Evolutionary conservation across 2,888 invertebrate species (phyloP).

Genomic region (Eurytoma adleriae): DNA sequence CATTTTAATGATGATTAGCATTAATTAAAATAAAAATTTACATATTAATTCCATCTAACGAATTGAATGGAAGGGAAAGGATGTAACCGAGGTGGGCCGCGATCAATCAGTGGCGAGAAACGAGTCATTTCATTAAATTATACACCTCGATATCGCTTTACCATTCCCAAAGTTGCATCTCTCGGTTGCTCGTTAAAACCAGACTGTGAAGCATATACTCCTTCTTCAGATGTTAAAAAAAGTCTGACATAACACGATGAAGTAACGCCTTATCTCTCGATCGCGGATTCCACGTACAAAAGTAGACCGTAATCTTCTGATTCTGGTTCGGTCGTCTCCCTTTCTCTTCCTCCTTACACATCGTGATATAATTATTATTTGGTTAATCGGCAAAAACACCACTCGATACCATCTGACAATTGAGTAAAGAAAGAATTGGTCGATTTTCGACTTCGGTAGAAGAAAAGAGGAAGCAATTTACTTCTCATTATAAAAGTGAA

Average conservation of each 20-base stretch:
- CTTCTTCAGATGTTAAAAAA: slow-evolving; percentile 50
- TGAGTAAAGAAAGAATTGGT: too few species aligned
- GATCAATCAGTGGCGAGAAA: slow-evolving; percentile 45
- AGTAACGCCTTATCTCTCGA: slow-evolving; percentile 49
- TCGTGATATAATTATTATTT: too few species aligned
- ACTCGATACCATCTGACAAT: too few species aligned
- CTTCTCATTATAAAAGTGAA: too few species aligned
- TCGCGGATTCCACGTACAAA: slow-evolving; percentile 50
- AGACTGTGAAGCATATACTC: slow-evolving; percentile 49
- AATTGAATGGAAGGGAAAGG: slow-evolving; percentile 15
- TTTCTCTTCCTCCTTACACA: background rate
- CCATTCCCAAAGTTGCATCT: slow-evolving; percentile 19
- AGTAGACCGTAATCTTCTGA: slow-evolving; percentile 46
- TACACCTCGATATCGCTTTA: slow-evolving; percentile 16
- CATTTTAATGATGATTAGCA: background rate
- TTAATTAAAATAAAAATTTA: background rate
- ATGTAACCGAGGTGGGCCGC: background rate
- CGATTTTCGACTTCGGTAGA: too few species aligned
- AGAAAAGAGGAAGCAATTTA: too few species aligned
- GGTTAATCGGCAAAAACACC: too few species aligned
- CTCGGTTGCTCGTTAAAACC: slow-evolving; percentile 48
- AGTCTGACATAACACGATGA: slow-evolving; percentile 53
- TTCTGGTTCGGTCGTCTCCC: slow-evolving; percentile 8
- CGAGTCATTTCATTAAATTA: slow-evolving; percentile 49
- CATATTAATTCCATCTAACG: background rate